Evolutionary conservation across 1,140 invertebrate genomes (phyloP).

Genomic region (Drosophila watanabei): DNA sequence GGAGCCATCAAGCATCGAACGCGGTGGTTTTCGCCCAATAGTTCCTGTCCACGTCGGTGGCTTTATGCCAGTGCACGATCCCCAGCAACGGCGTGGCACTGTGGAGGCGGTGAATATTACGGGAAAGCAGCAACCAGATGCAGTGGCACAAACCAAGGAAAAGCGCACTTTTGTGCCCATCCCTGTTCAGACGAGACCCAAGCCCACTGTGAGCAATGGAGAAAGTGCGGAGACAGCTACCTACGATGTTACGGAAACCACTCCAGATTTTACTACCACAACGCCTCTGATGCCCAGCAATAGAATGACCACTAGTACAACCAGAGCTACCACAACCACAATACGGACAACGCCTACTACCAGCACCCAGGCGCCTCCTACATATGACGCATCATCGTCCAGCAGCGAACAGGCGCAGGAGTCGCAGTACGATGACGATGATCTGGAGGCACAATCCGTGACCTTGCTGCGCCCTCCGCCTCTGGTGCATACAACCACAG

Average conservation of each 20-base stretch:
- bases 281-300: conserved; percentile 43
- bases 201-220: conserved; percentile 47
- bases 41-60: conserved; percentile 89
- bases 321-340: conserved; percentile 34
- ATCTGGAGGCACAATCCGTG: conserved; percentile 78
- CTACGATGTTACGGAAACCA: conserved; percentile 74
- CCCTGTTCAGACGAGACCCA: conserved; percentile 14
- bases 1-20: conserved; percentile 88
- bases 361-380: conserved; percentile 4
- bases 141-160: conserved; percentile 5
- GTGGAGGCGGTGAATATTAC: conserved; percentile 70
- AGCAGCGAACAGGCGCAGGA: conserved; percentile 29
- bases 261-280: conserved; percentile 53
- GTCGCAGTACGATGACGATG: conserved; percentile 70
- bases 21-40: conserved; percentile 91
- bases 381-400: conserved; percentile 15
- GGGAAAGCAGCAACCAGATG: conserved; percentile 24
- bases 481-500: conserved; percentile 70
- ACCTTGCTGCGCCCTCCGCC: conserved; percentile 72
- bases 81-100: conserved; percentile 66
- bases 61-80: conserved; percentile 88
- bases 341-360: conserved; percentile 19
- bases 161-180: conserved; percentile 68
- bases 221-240: conserved; percentile 64
- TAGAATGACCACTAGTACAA: conserved; percentile 30